Conservation (phyloP, 1,140 invertebrate genomes). For the Pseudomyrmex flavicornis region DNA sequence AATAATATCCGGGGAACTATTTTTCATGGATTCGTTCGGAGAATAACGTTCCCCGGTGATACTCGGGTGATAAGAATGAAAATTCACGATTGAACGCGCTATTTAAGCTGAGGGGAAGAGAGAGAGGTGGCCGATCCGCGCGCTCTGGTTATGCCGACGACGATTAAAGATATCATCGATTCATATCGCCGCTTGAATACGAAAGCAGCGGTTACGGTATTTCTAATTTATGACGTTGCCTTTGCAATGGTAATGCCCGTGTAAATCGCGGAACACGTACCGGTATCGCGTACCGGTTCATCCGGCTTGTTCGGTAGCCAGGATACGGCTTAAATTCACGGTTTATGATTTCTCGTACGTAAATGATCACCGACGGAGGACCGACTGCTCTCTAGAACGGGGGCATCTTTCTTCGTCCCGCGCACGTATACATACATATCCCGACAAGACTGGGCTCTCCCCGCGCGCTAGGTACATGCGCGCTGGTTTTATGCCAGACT, state of each 20-base stretch:
- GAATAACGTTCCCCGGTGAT: neutral
- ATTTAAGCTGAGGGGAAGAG: conserved; percentile 19
- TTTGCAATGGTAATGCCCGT: conserved; percentile 76
- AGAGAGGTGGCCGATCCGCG: conserved; percentile 36
- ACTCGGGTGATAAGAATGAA: neutral
- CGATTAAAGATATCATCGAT: conserved; percentile 76
- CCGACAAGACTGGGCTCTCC: conserved; percentile 13
- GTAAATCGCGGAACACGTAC: conserved; percentile 71
- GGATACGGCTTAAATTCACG: conserved; percentile 69
- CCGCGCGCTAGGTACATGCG: conserved; percentile 31
- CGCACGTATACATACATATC: neutral
- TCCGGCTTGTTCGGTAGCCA: conserved; percentile 60
- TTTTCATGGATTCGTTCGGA: neutral
- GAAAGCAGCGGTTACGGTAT: conserved; percentile 70
- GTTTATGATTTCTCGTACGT: conserved; percentile 67
- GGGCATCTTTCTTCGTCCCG: conserved; percentile 21
- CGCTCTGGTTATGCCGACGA: conserved; percentile 28
- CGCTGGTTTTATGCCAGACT: conserved; percentile 59
- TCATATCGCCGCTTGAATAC: conserved; percentile 71
- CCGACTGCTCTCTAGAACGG: conserved; percentile 3
- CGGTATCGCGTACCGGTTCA: conserved; percentile 69
- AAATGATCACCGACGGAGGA: conserved; percentile 59
- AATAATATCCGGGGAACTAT: neutral
- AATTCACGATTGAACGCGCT: conserved; percentile 30
- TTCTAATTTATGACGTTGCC: conserved; percentile 74